Conservation (phyloP, 2,113 vertebrate species). For the Microtus ochrogaster region DNA sequence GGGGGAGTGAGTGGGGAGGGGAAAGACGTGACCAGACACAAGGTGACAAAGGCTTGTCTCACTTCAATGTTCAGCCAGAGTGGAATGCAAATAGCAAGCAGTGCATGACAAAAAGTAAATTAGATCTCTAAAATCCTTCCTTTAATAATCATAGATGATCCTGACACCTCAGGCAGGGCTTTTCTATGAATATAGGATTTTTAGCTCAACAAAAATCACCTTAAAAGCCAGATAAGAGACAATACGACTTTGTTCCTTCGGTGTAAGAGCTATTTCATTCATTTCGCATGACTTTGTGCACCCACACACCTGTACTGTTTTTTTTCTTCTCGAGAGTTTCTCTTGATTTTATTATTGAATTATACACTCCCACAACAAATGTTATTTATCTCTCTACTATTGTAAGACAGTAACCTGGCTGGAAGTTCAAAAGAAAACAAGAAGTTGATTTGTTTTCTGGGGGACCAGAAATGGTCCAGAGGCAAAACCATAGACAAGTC, state of each 20-base stretch:
- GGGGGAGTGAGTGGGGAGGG: slow-evolving; percentile 18
- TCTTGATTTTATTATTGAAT: slow-evolving; percentile 19
- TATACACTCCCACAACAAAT: background rate
- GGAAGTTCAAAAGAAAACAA: slow-evolving; percentile 21
- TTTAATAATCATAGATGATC: slow-evolving; percentile 71
- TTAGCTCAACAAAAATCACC: slow-evolving; percentile 67
- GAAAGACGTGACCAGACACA: slow-evolving; percentile 75
- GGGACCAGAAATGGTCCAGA: background rate
- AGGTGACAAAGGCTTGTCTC: slow-evolving; percentile 76
- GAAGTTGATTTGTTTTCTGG: background rate
- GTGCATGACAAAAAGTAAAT: slow-evolving; percentile 76
- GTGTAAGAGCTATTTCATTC: slow-evolving; percentile 23
- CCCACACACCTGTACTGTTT: background rate
- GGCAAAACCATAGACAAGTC: background rate
- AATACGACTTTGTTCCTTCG: slow-evolving; percentile 26
- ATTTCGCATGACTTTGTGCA: background rate
- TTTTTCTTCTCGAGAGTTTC: background rate
- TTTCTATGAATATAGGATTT: slow-evolving; percentile 62
- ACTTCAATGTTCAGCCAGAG: slow-evolving; percentile 66
- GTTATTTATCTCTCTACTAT: background rate
- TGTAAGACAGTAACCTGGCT: background rate
- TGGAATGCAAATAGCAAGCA: slow-evolving; percentile 73
- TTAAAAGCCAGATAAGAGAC: slow-evolving; percentile 61
- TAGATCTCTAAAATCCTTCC: slow-evolving; percentile 70
- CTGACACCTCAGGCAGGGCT: slow-evolving; percentile 38